Conservation (phyloP, 30 jellyfish, hydroid and myxozoan genomes). For the Chironex yamaguchii region DNA sequence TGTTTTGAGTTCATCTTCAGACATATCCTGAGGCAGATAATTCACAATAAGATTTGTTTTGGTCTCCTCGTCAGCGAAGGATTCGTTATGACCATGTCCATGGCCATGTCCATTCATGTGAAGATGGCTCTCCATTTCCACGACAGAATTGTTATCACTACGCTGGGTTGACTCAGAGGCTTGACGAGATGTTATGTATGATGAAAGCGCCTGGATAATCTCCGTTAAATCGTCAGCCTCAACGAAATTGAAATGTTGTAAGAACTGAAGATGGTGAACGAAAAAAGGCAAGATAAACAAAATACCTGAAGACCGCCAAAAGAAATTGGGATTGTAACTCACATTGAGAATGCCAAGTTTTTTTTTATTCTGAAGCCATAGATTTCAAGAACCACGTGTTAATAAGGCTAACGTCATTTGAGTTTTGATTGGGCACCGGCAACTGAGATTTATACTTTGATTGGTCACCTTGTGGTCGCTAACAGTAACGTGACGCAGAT, state of each 20-base stretch:
- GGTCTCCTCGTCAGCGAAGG: slow-evolving; percentile 71
- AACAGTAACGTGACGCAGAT: slow-evolving; percentile 73
- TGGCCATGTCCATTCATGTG: slow-evolving; percentile 85
- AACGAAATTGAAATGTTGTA: not conserved
- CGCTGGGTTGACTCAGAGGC: too few relatives aligned
- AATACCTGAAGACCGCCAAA: slow-evolving; percentile 81
- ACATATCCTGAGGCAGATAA: slow-evolving; percentile 99
- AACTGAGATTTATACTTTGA: slow-evolving; percentile 28
- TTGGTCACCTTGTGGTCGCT: slow-evolving; percentile 70
- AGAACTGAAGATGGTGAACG: slow-evolving; percentile 1
- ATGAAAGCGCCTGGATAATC: slow-evolving; percentile 73
- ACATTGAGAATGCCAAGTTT: slow-evolving; percentile 79
- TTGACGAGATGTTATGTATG: slow-evolving; percentile 56
- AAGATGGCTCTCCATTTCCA: slow-evolving; percentile 64
- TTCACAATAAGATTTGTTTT: slow-evolving; percentile 96
- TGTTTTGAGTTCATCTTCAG: slow-evolving; percentile 94
- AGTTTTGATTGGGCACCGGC: slow-evolving; percentile 66
- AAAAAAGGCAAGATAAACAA: slow-evolving; percentile 42
- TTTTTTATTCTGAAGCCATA: slow-evolving; percentile 75
- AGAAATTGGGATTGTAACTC: slow-evolving; percentile 81
- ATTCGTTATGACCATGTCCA: too few relatives aligned
- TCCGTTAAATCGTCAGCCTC: not conserved
- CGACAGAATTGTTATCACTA: slow-evolving; percentile 45
- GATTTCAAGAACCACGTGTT: slow-evolving; percentile 83
- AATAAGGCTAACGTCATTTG: slow-evolving; percentile 48